These are phyloP conservation scores for Xerus rutilus DNA, from an alignment of 2,797 vertebrate genomes.

Conservation along the genomic window DNA sequence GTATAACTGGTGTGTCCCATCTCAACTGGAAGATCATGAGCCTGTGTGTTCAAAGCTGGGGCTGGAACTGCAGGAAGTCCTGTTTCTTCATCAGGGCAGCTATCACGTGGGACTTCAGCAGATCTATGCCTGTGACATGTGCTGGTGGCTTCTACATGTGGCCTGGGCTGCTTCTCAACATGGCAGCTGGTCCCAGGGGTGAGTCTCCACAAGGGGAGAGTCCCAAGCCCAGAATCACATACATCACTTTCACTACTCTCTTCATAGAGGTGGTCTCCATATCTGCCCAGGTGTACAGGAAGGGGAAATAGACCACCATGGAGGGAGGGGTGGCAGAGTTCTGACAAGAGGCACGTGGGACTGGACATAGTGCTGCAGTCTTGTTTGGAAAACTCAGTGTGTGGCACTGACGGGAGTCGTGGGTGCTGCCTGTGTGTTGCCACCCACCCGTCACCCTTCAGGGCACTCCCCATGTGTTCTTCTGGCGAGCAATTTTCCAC, in stretches of 20 bases:
- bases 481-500: background rate
- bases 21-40: background rate
- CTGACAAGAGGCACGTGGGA: rapidly evolving
- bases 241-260: rapidly evolving
- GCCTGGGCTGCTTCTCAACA: background rate
- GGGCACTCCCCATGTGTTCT: background rate
- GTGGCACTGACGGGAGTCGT: rapidly evolving
- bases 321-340: too few species aligned
- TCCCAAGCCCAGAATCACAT: too few species aligned
- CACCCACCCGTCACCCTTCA: background rate
- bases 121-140: background rate
- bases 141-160: background rate
- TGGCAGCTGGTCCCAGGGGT: background rate
- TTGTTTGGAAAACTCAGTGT: rapidly evolving
- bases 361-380: background rate
- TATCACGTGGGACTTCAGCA: background rate
- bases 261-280: too few species aligned
- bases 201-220: background rate
- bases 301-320: background rate
- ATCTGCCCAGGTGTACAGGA: background rate
- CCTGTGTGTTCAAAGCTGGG: too few species aligned
- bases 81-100: rapidly evolving
- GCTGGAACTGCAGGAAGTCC: background rate
- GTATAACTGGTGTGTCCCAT: background rate
- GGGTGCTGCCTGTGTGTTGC: too few species aligned